phyloP scores from a whole-genome alignment of 2,888 invertebrate genomes.

The Uloborus plumipes region DNA sequence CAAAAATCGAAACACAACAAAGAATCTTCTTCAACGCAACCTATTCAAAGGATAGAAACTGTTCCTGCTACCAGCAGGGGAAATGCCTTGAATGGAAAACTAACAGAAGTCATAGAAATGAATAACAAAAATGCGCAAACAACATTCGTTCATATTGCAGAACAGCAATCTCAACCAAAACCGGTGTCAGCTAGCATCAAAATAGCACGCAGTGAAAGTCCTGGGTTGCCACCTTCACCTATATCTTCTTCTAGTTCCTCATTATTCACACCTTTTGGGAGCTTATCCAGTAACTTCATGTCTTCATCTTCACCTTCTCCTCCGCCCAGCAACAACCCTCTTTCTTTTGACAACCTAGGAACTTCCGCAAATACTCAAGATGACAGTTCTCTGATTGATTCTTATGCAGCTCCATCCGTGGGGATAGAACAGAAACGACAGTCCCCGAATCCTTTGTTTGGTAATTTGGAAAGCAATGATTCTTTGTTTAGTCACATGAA shows the following conservation, averaged over 20 bases:
- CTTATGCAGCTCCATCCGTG: constrained; percentile 24
- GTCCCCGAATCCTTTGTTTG: constrained; percentile 43
- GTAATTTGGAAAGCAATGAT: constrained; percentile 28
- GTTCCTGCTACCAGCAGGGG: constrained; percentile 13
- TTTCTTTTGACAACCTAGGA: constrained; percentile 27
- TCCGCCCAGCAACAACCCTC: constrained; percentile 44
- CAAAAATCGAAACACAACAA: constrained; percentile 51
- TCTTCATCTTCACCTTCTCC: constrained; percentile 53
- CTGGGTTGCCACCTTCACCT: constrained; percentile 53
- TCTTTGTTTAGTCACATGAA: constrained; percentile 59
- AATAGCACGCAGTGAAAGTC: constrained; percentile 56
- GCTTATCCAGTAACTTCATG: constrained; percentile 62
- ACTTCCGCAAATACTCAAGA: constrained; percentile 29
- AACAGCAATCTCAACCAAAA: constrained; percentile 45
- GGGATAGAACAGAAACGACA: constrained; percentile 30
- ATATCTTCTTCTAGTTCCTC: constrained; percentile 66
- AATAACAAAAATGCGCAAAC: constrained; percentile 55
- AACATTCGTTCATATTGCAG: constrained; percentile 47
- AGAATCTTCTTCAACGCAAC: constrained; percentile 42
- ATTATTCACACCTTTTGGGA: constrained; percentile 62
- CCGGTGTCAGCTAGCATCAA: constrained; percentile 54
- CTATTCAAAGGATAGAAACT: constrained; percentile 30
- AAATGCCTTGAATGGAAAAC: background rate
- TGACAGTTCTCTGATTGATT: constrained; percentile 26
- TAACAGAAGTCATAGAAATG: constrained; percentile 31